These are phyloP conservation scores for Mus minutoides DNA, from an alignment of 2,797 vertebrate species.

Conservation along the genomic window DNA sequence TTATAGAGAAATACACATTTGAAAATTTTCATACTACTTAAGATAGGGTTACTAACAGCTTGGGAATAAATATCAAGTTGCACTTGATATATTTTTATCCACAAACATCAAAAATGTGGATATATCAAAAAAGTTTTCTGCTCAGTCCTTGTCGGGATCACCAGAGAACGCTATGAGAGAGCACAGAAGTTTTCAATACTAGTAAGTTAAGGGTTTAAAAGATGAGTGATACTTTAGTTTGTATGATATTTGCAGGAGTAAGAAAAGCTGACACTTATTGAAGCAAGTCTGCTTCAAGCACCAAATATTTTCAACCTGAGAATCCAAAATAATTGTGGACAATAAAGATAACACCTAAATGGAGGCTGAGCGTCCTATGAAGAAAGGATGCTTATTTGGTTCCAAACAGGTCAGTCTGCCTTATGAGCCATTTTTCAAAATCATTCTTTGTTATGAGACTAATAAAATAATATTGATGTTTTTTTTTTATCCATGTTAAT, in stretches of 20 bases:
- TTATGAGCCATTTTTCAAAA: background rate
- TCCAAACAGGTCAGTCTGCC: too few relatives aligned
- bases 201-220: background rate
- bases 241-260: background rate
- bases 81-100: background rate
- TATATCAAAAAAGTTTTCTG: background rate
- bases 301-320: background rate
- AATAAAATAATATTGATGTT: background rate
- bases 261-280: background rate
- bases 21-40: background rate
- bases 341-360: background rate
- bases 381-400: background rate
- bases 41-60: background rate
- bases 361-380: accelerated
- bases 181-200: background rate
- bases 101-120: background rate
- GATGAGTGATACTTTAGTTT: accelerated
- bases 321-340: background rate
- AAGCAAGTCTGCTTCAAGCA: background rate
- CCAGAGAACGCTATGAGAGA: background rate
- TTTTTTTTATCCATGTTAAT: background rate
- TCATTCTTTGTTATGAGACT: background rate
- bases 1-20: background rate
- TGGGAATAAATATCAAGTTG: background rate
- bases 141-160: background rate